Conservation (phyloP, 2,797 vertebrate species). For the Eospalax fontanierii region DNA sequence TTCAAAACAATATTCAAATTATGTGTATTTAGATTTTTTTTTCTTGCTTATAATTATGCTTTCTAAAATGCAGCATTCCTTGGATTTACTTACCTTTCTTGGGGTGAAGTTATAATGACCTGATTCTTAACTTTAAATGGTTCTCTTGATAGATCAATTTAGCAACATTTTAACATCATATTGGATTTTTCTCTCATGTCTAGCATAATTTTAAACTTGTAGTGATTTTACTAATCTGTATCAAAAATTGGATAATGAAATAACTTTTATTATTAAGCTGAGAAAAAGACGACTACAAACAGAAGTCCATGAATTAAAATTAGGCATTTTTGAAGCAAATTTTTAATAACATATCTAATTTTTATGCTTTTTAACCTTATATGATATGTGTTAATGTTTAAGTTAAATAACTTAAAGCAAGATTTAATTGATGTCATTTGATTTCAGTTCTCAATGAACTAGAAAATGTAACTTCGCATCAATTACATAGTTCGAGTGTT, state of each 20-base stretch:
- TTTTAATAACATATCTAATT: not conserved
- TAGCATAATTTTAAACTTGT: not conserved
- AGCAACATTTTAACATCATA: not conserved
- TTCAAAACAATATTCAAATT: conserved; percentile 47
- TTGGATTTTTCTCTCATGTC: not conserved
- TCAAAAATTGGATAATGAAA: not conserved
- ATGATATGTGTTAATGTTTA: not conserved
- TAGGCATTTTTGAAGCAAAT: not conserved
- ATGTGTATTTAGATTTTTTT: not conserved
- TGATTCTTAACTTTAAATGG: not conserved
- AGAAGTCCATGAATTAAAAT: not conserved
- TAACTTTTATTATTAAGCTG: not conserved
- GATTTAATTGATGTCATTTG: not conserved
- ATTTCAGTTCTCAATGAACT: not conserved
- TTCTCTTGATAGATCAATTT: not conserved
- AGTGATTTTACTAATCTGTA: not conserved
- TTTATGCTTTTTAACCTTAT: not conserved
- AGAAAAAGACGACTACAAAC: not conserved
- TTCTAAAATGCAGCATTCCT: not conserved
- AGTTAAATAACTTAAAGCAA: not conserved
- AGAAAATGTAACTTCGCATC: too few relatives aligned
- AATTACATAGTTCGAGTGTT: not conserved
- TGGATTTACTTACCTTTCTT: not conserved
- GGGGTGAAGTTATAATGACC: not conserved
- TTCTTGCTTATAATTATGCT: not conserved